phyloP scores from a whole-genome alignment of 2,113 vertebrate species.

The Brachypteracias leptosomus region DNA sequence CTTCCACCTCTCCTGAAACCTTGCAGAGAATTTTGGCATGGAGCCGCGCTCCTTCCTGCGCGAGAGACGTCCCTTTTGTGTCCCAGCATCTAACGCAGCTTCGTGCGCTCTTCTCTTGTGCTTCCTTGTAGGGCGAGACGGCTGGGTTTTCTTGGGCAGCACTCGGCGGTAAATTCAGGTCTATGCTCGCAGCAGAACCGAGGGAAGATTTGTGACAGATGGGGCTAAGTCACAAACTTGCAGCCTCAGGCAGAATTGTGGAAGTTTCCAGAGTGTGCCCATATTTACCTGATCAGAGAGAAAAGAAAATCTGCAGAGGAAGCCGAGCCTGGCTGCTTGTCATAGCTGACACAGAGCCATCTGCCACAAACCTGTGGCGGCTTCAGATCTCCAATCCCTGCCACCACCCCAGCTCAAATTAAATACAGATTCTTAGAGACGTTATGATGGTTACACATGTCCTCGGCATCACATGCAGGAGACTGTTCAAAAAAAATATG shows the following conservation, averaged over 20 bases:
- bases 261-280: constrained; percentile 92
- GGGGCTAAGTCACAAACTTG: constrained; percentile 95
- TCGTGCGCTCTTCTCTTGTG: constrained; percentile 21
- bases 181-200: constrained; percentile 86
- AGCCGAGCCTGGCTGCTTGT: constrained; percentile 91
- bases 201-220: constrained; percentile 95
- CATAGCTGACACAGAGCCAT: constrained; percentile 97
- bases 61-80: not conserved
- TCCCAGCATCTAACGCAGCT: constrained; percentile 36
- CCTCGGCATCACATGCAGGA: constrained; percentile 90
- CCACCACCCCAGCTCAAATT: constrained; percentile 87
- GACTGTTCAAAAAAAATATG: constrained; percentile 83
- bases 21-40: not conserved
- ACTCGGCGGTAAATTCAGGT: constrained; percentile 82
- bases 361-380: constrained; percentile 97
- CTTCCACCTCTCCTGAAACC: not conserved
- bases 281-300: constrained; percentile 98
- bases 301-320: constrained; percentile 89
- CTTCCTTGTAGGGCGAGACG: constrained; percentile 82
- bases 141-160: constrained; percentile 85
- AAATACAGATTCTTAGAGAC: constrained; percentile 90
- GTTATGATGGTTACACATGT: constrained; percentile 92
- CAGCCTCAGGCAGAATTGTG: constrained; percentile 88
- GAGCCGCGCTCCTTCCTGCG: not conserved
- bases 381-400: constrained; percentile 84